Evolutionary conservation across 2,888 invertebrate species (phyloP).

Genomic region (Deilephila porcellus): DNA sequence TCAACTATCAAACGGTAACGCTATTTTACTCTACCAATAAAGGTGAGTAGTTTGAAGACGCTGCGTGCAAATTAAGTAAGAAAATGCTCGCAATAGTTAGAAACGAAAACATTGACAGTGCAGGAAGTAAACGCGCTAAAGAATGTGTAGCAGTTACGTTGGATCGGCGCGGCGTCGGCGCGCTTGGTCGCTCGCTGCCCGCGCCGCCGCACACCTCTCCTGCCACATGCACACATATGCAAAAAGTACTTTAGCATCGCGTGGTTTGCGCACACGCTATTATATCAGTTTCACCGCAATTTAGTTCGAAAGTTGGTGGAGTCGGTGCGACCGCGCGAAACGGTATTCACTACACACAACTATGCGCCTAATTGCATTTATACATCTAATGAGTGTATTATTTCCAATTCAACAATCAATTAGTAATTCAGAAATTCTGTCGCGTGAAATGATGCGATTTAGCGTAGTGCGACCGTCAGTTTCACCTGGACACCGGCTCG

Average conservation of each 20-base stretch:
- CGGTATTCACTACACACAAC: slow-evolving; percentile 66
- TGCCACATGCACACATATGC: slow-evolving; percentile 25
- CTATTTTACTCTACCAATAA: too few relatives aligned
- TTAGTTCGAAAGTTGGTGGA: slow-evolving; percentile 72
- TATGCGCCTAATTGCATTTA: slow-evolving; percentile 76
- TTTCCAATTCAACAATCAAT: slow-evolving; percentile 66
- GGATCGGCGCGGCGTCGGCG: slow-evolving; percentile 6
- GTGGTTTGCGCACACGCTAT: slow-evolving; percentile 58
- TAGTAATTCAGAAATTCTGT: slow-evolving; percentile 58
- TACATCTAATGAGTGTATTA: slow-evolving; percentile 66
- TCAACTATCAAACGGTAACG: too few relatives aligned
- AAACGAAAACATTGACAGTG: slow-evolving; percentile 6
- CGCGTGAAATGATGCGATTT: slow-evolving; percentile 55
- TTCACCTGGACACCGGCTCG: slow-evolving; percentile 45
- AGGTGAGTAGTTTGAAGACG: not conserved
- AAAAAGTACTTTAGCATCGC: slow-evolving; percentile 48
- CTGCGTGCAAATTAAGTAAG: not conserved
- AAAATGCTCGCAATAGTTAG: not conserved
- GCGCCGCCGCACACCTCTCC: not conserved
- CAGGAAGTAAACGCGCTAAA: slow-evolving; percentile 20
- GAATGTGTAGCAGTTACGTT: slow-evolving; percentile 22
- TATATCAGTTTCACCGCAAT: slow-evolving; percentile 76
- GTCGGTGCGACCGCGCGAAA: slow-evolving; percentile 70
- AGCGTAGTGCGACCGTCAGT: slow-evolving; percentile 46
- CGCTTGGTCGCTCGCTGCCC: not conserved